phyloP scores from a whole-genome alignment of 2,888 invertebrate genomes.

The Acrobasis repandana region DNA sequence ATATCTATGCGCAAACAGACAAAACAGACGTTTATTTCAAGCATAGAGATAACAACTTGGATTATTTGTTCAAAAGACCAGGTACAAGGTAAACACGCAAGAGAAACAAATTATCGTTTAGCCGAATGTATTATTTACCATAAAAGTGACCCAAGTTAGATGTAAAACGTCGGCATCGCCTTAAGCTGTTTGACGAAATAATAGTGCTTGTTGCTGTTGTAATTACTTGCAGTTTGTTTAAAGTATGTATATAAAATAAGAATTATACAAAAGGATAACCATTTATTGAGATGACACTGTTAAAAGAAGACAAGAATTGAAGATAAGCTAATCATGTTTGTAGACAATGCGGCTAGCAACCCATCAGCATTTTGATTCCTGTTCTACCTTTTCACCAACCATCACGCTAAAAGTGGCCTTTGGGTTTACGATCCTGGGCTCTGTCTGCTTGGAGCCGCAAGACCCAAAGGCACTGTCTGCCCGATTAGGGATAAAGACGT shows the following conservation, averaged over 20 bases:
- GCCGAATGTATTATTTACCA: constrained; percentile 45
- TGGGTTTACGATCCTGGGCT: no score
- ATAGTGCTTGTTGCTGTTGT: constrained; percentile 70
- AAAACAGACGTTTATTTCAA: constrained; percentile 31
- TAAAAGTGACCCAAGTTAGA: constrained; percentile 61
- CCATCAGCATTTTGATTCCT: no score
- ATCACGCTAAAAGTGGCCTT: no score
- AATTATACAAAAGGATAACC: not conserved
- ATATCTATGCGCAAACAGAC: constrained; percentile 18
- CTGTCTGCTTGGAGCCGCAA: no score
- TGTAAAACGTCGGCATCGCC: constrained; percentile 58
- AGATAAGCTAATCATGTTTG: no score
- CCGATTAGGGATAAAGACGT: no score
- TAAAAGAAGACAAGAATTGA: no score
- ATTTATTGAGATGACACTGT: not conserved
- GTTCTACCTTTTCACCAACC: no score
- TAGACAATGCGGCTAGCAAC: no score
- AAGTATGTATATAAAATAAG: constrained; percentile 29
- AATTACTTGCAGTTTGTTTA: constrained; percentile 78
- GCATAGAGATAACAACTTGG: constrained; percentile 24
- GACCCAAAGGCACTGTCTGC: no score
- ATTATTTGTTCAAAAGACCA: constrained; percentile 36
- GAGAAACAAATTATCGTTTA: constrained; percentile 40
- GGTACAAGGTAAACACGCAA: constrained; percentile 34
- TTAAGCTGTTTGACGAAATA: constrained; percentile 70